These are phyloP conservation scores for Triops longicaudatus DNA, from an alignment of 1,140 invertebrate genomes.

Conservation along the genomic window DNA sequence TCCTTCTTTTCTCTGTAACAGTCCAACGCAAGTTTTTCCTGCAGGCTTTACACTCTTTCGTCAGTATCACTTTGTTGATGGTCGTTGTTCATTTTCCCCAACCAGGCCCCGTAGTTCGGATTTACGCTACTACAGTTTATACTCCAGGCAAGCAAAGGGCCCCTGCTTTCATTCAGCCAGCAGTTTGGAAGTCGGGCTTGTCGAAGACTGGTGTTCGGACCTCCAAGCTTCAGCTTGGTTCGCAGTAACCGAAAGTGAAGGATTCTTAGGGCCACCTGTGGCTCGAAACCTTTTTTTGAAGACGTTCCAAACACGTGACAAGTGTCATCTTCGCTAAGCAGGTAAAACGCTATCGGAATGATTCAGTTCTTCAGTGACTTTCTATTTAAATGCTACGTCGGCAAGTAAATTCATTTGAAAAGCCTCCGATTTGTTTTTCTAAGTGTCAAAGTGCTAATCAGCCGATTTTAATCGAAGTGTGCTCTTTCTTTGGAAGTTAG, in stretches of 20 bases:
- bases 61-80: not conserved
- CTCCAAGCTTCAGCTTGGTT: not conserved
- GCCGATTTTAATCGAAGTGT: too few relatives aligned
- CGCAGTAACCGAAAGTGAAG: not conserved
- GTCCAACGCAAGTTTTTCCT: not conserved
- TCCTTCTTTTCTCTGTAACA: not conserved
- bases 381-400: too few relatives aligned
- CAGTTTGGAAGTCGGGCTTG: too few relatives aligned
- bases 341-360: not conserved
- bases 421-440: too few relatives aligned
- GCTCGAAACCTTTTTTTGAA: not conserved
- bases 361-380: too few relatives aligned
- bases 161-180: too few relatives aligned
- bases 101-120: not conserved
- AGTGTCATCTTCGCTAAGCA: not conserved
- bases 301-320: not conserved
- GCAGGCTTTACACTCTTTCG: not conserved
- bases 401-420: too few relatives aligned
- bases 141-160: too few relatives aligned
- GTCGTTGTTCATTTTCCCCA: not conserved
- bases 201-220: too few relatives aligned
- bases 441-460: too few relatives aligned
- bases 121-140: not conserved
- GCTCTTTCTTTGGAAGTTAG: too few relatives aligned
- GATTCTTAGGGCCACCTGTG: not conserved